Base-by-base conservation (phyloP, 2,113 vertebrate genomes). In the Panthera tigris region DNA sequence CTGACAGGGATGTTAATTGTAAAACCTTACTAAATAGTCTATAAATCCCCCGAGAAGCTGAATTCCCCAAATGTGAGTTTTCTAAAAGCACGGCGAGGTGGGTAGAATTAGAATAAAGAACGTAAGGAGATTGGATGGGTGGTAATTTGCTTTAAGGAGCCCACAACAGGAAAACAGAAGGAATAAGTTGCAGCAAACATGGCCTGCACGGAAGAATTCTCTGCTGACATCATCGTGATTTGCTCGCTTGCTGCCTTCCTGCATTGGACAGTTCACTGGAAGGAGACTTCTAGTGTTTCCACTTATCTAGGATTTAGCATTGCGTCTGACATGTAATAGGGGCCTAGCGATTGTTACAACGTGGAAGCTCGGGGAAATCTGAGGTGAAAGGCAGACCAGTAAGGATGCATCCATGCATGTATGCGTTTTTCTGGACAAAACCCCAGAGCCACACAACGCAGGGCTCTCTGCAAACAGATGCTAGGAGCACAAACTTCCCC, bases 161-260 rank as follows among this genome's bases (percentile, higher is more conserved):
- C 39, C 7, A 0, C 14, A 1, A 5, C 5, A 16, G 66, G 74
- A 14, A 23, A 1, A 25, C 6, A 33, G 71, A 33, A 27, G 36
- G 78, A 23, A 18, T 21, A 2, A 0, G 0, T 1, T 0, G 3
- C 12, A 2, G 33, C 15, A 7, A 12, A 21, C 0, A 0, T 1
- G 3, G 41, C 16, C 36, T 1, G 0, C 15, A 7, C 0, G 0
- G 8, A 16, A 29, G 65, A 78, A 2, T 15, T 3, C 3, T 9
- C 18, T 13, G 61, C 2, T 2, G 12, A 5, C 19, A 1, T 3
- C 7, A 0, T 23, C 57, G 23, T 33, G 4, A 0, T 41, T 29
- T 33, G 50, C 63, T 63, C 41, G 0, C 31, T 9, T 6, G 45
- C n/a, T 18, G 14, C 3, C 33, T 80, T 14, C 50, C 36, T 12